phyloP scores from a whole-genome alignment of 2,888 invertebrate genomes.

The Microctonus brassicae region DNA sequence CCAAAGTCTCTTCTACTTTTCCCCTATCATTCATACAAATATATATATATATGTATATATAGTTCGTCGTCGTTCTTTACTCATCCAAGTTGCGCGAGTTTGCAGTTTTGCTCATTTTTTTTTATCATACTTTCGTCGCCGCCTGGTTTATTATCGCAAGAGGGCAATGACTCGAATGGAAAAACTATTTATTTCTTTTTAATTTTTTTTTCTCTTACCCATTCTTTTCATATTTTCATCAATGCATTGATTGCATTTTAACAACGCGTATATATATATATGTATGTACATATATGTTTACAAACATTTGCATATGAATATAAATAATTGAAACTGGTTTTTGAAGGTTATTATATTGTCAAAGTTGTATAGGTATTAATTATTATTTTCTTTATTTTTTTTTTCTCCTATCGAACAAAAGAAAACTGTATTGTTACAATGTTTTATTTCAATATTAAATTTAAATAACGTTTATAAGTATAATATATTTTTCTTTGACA shows the following conservation, averaged over 20 bases:
- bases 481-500: not conserved
- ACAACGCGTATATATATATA: not conserved
- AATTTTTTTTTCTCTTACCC: conserved; percentile 10
- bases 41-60: too few species aligned
- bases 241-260: not conserved
- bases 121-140: conserved; percentile 18
- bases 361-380: too few species aligned
- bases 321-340: too few species aligned
- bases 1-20: not conserved
- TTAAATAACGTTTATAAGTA: not conserved
- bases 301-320: too few species aligned
- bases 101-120: not conserved
- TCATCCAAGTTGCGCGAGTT: not conserved
- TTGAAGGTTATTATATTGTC: too few species aligned
- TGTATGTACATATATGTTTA: not conserved
- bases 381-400: too few species aligned
- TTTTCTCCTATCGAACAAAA: too few species aligned
- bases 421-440: not conserved
- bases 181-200: not conserved
- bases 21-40: not conserved
- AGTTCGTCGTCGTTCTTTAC: not conserved
- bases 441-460: not conserved
- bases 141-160: conserved; percentile 23
- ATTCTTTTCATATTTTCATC: conserved; percentile 1
- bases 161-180: conserved; percentile 28